Conservation (phyloP, 2,113 vertebrate genomes). For the Pampusana beccarii region DNA sequence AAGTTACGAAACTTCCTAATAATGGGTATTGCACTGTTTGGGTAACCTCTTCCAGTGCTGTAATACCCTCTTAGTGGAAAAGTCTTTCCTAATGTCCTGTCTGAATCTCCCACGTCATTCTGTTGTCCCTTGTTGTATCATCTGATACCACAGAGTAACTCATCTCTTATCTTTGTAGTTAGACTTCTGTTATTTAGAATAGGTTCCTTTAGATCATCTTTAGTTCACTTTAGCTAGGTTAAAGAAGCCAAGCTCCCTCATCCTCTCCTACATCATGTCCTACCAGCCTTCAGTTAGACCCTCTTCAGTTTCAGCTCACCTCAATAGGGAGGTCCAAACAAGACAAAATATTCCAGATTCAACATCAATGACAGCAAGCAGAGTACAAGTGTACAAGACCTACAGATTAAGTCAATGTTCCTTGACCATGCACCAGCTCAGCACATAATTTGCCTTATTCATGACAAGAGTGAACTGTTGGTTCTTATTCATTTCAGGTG, state of each 20-base stretch:
- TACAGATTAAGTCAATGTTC: not conserved
- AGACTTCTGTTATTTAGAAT: not conserved
- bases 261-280: not conserved
- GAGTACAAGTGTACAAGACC: not conserved
- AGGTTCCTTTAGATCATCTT: not conserved
- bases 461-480: rapidly evolving
- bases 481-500: not conserved
- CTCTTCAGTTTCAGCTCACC: not conserved
- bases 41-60: not conserved
- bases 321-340: not conserved
- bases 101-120: not conserved
- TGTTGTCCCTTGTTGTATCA: not conserved
- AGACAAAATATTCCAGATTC: not conserved
- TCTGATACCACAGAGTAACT: not conserved
- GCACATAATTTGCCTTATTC: rapidly evolving
- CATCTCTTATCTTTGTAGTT: not conserved
- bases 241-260: not conserved
- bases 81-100: not conserved
- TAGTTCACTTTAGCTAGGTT: not conserved
- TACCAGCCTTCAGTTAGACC: not conserved
- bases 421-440: not conserved
- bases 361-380: not conserved
- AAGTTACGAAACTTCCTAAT: not conserved
- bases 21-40: not conserved
- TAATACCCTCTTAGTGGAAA: not conserved